Evolutionary conservation across 1,140 invertebrate species (phyloP).

Genomic region (Campoletis sonorensis): DNA sequence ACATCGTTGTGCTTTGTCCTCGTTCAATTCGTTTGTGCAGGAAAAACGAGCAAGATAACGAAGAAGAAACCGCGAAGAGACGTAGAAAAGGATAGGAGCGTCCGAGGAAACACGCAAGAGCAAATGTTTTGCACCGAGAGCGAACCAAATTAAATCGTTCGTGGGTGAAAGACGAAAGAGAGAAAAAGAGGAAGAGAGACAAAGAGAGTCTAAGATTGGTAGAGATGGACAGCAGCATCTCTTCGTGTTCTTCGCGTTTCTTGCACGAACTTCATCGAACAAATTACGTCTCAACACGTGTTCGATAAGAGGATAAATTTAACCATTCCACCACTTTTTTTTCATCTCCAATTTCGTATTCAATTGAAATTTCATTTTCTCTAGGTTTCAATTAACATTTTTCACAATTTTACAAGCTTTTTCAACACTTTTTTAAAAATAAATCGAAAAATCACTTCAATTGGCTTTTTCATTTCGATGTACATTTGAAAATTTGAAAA

Average conservation of each 20-base stretch:
- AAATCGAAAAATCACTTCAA: too few relatives aligned
- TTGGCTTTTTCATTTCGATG: too few relatives aligned
- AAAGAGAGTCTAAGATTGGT: too few relatives aligned
- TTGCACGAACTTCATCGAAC: slow-evolving; percentile 4
- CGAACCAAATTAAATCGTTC: slow-evolving; percentile 10
- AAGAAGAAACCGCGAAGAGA: neutral
- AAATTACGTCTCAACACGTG: slow-evolving; percentile 7
- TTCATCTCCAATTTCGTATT: neutral
- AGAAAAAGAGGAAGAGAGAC: too few relatives aligned
- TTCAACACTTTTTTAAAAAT: too few relatives aligned
- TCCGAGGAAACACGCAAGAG: neutral
- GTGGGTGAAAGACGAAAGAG: too few relatives aligned
- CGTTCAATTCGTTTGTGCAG: neutral
- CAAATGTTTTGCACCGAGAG: slow-evolving; percentile 3
- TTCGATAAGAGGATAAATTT: slow-evolving; percentile 10
- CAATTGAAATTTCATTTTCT: too few relatives aligned
- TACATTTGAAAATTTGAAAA: too few relatives aligned
- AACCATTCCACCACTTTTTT: neutral
- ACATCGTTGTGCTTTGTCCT: neutral
- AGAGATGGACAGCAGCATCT: too few relatives aligned
- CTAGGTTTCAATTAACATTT: too few relatives aligned
- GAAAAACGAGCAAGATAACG: neutral
- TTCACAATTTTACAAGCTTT: too few relatives aligned
- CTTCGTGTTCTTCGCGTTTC: neutral
- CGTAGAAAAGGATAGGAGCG: neutral